Conservation (phyloP, 2,113 vertebrate genomes). For the Tragelaphus imberbis region DNA sequence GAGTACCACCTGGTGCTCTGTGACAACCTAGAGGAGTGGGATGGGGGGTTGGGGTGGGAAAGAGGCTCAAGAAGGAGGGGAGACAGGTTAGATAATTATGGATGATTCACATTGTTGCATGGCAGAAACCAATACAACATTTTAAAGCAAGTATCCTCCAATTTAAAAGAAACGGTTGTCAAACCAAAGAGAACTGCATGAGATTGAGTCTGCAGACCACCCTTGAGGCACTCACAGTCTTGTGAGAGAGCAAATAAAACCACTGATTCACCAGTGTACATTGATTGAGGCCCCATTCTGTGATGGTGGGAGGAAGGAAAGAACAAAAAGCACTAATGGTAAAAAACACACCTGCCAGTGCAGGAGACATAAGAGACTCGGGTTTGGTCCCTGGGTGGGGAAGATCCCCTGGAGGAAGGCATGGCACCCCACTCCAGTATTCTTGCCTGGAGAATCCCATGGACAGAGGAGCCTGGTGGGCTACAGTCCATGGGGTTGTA, state of each 20-base stretch:
- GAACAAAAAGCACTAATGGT: not conserved
- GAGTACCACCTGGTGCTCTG: not conserved
- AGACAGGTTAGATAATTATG: not conserved
- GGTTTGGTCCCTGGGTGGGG: not conserved
- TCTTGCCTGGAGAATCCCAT: not conserved
- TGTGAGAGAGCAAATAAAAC: not conserved
- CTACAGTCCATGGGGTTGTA: no score
- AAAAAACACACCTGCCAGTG: not conserved
- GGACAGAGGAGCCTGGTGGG: not conserved
- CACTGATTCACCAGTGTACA: not conserved
- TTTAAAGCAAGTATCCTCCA: not conserved
- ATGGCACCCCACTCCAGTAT: not conserved
- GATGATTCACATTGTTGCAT: not conserved
- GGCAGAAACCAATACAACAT: not conserved
- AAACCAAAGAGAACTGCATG: not conserved
- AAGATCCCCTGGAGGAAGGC: not conserved
- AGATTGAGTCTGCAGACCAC: not conserved
- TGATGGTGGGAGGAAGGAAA: not conserved
- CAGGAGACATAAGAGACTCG: not conserved
- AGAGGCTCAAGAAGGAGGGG: not conserved
- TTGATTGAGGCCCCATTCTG: not conserved
- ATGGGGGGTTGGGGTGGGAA: not conserved
- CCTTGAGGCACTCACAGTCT: not conserved
- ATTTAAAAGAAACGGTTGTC: not conserved
- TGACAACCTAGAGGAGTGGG: not conserved